These are phyloP conservation scores for Sycophaga agraensis DNA, from an alignment of 1,140 invertebrate species.

Conservation along the genomic window DNA sequence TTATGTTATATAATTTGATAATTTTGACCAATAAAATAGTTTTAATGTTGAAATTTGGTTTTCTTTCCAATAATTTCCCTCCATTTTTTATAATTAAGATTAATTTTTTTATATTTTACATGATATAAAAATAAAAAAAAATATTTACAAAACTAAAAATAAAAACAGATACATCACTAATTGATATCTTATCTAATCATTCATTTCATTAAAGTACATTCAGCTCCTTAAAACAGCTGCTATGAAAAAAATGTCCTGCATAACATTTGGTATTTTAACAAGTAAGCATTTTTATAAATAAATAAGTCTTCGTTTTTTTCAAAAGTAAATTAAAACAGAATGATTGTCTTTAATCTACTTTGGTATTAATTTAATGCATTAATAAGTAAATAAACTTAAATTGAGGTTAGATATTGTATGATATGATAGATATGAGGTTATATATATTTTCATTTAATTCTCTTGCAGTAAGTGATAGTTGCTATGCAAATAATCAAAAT, in stretches of 20 bases:
- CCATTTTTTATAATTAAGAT: background rate
- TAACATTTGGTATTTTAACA: conserved; percentile 44
- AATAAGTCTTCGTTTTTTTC: background rate
- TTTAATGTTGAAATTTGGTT: conserved; percentile 6
- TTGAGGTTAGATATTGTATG: background rate
- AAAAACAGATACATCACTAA: background rate
- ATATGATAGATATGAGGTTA: conserved; percentile 18
- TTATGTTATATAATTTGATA: conserved; percentile 25
- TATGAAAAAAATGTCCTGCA: conserved; percentile 31
- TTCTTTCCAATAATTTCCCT: background rate
- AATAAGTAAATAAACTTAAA: background rate
- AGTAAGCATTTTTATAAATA: conserved; percentile 37
- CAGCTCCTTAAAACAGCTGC: no score
- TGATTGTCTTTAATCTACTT: background rate
- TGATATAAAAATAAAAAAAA: no score
- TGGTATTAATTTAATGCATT: no score
- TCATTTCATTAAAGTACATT: background rate
- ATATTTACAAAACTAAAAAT: background rate
- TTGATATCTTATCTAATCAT: conserved; percentile 8
- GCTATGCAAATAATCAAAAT: conserved; percentile 54
- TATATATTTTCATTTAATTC: conserved; percentile 5
- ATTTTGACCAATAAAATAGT: conserved; percentile 25
- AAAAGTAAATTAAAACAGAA: background rate
- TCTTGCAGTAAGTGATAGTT: conserved; percentile 67
- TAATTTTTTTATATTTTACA: no score